Evolutionary conservation across 2,888 invertebrate species (phyloP).

Genomic region (Archaeoteleia sp.): DNA sequence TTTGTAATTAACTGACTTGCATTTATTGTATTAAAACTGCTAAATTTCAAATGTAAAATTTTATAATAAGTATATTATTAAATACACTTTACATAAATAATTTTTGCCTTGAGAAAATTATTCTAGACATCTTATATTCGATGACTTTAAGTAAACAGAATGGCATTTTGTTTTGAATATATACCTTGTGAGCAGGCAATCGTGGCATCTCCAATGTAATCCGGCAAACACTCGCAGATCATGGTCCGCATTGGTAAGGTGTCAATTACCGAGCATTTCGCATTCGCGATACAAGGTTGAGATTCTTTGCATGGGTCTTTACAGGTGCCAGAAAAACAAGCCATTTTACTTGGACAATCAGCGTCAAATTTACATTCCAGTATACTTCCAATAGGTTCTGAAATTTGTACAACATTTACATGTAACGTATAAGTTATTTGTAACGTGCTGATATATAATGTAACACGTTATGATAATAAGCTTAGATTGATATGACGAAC

Average conservation of each 20-base stretch:
- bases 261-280: conserved; percentile 89
- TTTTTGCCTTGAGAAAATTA: conserved; percentile 58
- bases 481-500: conserved; percentile 6
- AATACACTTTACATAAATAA: no score
- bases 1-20: no score
- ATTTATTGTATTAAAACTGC: no score
- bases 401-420: conserved; percentile 25
- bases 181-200: conserved; percentile 87
- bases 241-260: conserved; percentile 91
- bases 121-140: no score
- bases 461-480: no score
- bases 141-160: no score
- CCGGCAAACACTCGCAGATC: conserved; percentile 89
- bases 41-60: no score
- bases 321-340: conserved; percentile 87
- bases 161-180: no score
- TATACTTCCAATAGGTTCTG: conserved; percentile 77
- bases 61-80: conserved; percentile 1
- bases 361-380: conserved; percentile 86
- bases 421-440: no score
- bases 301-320: conserved; percentile 87
- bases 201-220: conserved; percentile 90
- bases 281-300: conserved; percentile 86
- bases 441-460: no score
- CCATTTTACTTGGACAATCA: conserved; percentile 89